Base-by-base conservation (phyloP, 2,888 invertebrate genomes). In the Tenthredo notha region DNA sequence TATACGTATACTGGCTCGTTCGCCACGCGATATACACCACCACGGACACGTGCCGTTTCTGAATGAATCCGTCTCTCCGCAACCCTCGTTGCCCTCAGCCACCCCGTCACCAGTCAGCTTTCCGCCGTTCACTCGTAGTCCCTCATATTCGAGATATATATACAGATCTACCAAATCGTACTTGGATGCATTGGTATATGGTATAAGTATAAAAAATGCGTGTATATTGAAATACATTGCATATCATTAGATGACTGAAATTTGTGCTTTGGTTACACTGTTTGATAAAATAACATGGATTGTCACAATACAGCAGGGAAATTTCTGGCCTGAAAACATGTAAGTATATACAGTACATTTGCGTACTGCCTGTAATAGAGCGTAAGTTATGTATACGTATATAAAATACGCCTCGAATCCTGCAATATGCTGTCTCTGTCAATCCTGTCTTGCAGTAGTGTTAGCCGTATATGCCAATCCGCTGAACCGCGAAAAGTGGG, bases 41-140 rank as follows among this genome's bases (percentile, higher is more conserved):
- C 83, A 67, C 86, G 86, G 87, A 88, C 92, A 91, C 91, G 91
- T 91, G 91, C 90, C 91, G 88, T 90, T 92, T 89, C 90, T 92
- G 90, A 92, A 92, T 92, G 92, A 92, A 92, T 86, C 88, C 85
- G 87, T 85, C 86, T 86, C 87, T 85, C 86, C 82, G 43, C 84
- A 67, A 77, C 84, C 77, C 54, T 50, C 70, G 3, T 61, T 10
- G n/a, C 67, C 77, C 29, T 77, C 84, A 18, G 50, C 43, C 29
- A 29, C 40, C 40, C 47, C 67, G 43, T 47, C 67, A 25, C 50
- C 84, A 84, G 50, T 65, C 86, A 54, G 72, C 84, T 67, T 40
- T 47, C 77, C 12, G 25, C 58, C 77, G 40, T 70, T 78, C 25
- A 50, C 29, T 67, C 84, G 84, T 77, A 25, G 47, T 84, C 12